Evolutionary conservation across 2,888 invertebrate genomes (phyloP), one percentile per base, ranked within the genome.

Genomic region (Protonemura montana): DNA sequence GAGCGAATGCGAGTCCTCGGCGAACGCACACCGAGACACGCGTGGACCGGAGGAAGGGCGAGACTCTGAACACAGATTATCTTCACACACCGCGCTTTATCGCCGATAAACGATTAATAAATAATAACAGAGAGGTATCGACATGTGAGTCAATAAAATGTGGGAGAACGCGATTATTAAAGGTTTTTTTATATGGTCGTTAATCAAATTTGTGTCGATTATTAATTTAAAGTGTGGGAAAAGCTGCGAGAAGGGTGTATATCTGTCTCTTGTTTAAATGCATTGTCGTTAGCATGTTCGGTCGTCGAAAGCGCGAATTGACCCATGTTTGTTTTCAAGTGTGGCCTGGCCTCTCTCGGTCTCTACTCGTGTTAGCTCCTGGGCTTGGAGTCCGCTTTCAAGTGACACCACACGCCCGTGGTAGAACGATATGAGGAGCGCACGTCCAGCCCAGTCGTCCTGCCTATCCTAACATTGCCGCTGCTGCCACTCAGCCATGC

Each of bases 11-110:
- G 59, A 59, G 35, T 35, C 35, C 59, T 59, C 13, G 59, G 6
- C 13, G 13, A 41, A 13, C 41, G 41, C 41, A 5, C 41, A 41
- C 41, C 41, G 41, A 41, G 41, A 59, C 59, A 59, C 59, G 59
- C 59, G 59, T 21, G 21, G 59, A 10, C 59, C 21, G 59, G 1
- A 35, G 5, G 35, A 35, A 6, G 35, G 35, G 35, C 35, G 35
- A 35, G 35, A 35, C 35, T 3, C 35, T 3, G 35, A 10, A 10
- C 35, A 35, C 35, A 35, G 35, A 21, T 59, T 59, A 59, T 59
- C 59, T 59, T 59, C 59, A 59, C 59, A 59, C 59, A 59, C 16
- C 59, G 59, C 59, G 59, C 59, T 59, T 59, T 59, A 59, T 59
- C 59, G 59, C 16, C 2, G 59, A 59, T 59, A 59, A 59, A 35